Evolutionary conservation across 2,113 vertebrate species (phyloP).

Genomic region (Dunckerocampus dactyliophorus): DNA sequence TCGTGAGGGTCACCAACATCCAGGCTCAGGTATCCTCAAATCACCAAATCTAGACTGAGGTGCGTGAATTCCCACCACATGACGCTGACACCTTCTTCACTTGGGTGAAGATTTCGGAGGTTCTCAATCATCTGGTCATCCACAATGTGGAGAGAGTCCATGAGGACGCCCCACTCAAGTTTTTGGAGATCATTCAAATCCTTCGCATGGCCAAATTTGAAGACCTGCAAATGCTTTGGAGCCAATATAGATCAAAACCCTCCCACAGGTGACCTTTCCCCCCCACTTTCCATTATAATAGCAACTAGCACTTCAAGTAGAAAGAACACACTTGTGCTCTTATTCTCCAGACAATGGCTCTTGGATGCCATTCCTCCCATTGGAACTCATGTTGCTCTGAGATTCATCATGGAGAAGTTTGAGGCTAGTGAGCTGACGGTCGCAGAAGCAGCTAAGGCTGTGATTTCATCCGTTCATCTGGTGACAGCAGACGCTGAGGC

Average conservation of each 20-base stretch:
- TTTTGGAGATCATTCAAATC: slow-evolving; percentile 74
- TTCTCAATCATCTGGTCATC: slow-evolving; percentile 70
- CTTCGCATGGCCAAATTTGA: slow-evolving; percentile 49
- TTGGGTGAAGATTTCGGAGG: slow-evolving; percentile 63
- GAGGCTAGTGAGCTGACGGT: slow-evolving; percentile 56
- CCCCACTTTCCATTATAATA: background rate
- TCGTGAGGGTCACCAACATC: slow-evolving; percentile 64
- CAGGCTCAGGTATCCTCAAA: slow-evolving; percentile 57
- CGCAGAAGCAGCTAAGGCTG: slow-evolving; percentile 61
- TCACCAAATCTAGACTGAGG: background rate
- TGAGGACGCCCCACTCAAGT: slow-evolving; percentile 71
- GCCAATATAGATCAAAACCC: slow-evolving; percentile 39
- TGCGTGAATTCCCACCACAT: background rate
- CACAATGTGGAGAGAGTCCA: slow-evolving; percentile 68
- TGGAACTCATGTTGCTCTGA: slow-evolving; percentile 61
- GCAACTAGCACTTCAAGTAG: background rate
- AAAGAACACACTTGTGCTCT: background rate
- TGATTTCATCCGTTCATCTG: slow-evolving; percentile 73
- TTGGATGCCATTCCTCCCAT: slow-evolving; percentile 71
- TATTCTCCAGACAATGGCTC: slow-evolving; percentile 69
- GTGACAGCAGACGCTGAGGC: slow-evolving; percentile 60
- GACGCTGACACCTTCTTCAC: background rate
- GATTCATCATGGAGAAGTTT: slow-evolving; percentile 73
- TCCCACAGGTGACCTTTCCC: slow-evolving; percentile 52
- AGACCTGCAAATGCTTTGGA: slow-evolving; percentile 65